Percentiles rank a stretch among this genome's conserved stretches.
Conservation (phyloP, 1,140 invertebrate species). For the Hetaerina americana region DNA sequence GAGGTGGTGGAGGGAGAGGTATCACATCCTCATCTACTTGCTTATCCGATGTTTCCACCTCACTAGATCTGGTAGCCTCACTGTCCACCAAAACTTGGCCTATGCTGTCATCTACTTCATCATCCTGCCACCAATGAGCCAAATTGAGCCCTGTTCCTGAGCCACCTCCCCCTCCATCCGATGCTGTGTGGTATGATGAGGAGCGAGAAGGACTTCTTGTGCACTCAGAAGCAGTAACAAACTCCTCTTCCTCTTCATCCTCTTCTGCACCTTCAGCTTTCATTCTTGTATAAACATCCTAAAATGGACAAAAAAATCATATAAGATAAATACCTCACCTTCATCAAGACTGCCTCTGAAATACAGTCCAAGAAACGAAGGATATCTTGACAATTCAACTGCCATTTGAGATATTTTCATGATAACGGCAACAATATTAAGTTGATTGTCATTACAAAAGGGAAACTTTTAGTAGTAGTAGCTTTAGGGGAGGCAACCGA, state of each 20-base stretch:
- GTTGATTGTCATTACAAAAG: too few relatives aligned
- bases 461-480: too few relatives aligned
- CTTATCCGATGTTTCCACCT: background rate
- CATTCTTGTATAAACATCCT: slow-evolving; percentile 10
- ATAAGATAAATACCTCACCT: too few relatives aligned
- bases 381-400: background rate
- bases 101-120: background rate
- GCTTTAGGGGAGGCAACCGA: too few relatives aligned
- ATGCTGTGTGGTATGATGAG: slow-evolving; percentile 50
- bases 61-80: background rate
- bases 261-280: slow-evolving; percentile 16
- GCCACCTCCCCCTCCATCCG: slow-evolving; percentile 38
- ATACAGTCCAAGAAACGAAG: too few relatives aligned
- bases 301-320: background rate
- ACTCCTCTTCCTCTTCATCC: slow-evolving; percentile 40
- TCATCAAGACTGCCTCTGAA: too few relatives aligned
- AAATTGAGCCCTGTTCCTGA: background rate
- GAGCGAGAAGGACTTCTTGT: slow-evolving; percentile 45
- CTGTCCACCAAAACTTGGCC: background rate
- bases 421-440: too few relatives aligned
- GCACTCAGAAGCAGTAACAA: slow-evolving; percentile 50
- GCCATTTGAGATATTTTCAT: too few relatives aligned
- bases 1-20: background rate
- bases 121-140: background rate
- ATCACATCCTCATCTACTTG: background rate